These are phyloP conservation scores for Octopus bimaculoides DNA, from an alignment of 1,140 invertebrate genomes.

Conservation along the genomic window DNA sequence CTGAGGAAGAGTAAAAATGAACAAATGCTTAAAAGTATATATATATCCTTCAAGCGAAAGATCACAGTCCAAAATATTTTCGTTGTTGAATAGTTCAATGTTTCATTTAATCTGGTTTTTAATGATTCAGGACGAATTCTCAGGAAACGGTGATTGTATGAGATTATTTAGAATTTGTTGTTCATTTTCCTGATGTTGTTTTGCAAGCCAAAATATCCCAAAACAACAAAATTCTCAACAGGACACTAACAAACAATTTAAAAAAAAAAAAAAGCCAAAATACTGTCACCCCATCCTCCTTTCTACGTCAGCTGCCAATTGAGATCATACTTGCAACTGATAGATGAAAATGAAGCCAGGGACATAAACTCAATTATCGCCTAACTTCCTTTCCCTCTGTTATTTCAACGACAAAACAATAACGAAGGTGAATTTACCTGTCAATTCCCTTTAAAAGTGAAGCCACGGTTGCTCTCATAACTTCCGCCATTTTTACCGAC, in stretches of 20 bases:
- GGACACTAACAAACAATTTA: no score
- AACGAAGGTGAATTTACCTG: conserved; percentile 60
- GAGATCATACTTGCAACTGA: neutral
- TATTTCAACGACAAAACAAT: neutral
- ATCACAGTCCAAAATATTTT: neutral
- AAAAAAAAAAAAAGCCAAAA: neutral
- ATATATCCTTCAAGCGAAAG: neutral
- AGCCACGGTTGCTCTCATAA: conserved; percentile 73
- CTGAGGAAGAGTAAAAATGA: neutral
- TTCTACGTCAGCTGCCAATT: neutral
- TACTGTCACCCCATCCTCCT: neutral
- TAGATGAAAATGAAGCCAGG: neutral
- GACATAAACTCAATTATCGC: neutral
- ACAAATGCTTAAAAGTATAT: neutral
- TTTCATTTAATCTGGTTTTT: neutral
- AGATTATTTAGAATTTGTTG: no score
- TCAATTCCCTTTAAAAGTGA: conserved; percentile 76
- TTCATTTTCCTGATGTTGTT: no score
- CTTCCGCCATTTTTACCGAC: conserved; percentile 61
- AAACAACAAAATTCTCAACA: no score
- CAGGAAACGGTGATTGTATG: no score
- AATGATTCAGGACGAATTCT: neutral
- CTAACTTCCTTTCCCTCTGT: neutral
- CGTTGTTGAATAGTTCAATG: conserved; percentile 5
- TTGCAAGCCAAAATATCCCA: no score